Evolutionary conservation across 2,797 vertebrate genomes (phyloP).

Genomic region (Erethizon dorsatum): DNA sequence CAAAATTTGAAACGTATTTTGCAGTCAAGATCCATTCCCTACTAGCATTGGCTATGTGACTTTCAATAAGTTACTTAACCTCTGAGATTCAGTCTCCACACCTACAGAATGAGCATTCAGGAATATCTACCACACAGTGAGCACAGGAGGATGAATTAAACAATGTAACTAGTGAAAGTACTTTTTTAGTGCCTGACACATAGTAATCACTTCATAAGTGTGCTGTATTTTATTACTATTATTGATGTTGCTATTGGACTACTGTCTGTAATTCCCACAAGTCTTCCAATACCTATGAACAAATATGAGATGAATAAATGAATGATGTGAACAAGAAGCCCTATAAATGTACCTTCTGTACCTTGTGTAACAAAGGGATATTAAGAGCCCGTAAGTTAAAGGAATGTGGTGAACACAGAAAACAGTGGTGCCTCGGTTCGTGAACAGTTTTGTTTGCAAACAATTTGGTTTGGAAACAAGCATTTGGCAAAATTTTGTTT

Average conservation of each 20-base stretch:
- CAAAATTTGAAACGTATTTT: not conserved
- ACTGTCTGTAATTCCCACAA: not conserved
- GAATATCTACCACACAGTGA: not conserved
- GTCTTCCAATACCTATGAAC: not conserved
- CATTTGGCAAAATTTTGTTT: not conserved
- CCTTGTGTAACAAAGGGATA: slow-evolving; percentile 14
- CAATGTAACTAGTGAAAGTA: not conserved
- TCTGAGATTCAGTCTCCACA: not conserved
- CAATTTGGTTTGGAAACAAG: not conserved
- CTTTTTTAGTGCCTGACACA: not conserved
- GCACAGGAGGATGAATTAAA: not conserved
- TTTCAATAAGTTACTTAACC: not conserved
- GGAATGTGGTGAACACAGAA: not conserved
- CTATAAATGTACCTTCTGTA: not conserved
- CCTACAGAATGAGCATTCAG: not conserved
- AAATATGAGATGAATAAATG: not conserved
- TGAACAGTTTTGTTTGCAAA: not conserved
- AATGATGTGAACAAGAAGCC: not conserved
- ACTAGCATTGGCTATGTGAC: not conserved
- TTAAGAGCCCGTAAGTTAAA: not conserved
- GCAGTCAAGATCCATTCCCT: not conserved
- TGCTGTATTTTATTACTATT: not conserved
- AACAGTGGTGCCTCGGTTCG: not conserved
- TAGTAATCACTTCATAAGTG: not conserved
- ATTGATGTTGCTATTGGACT: not conserved